Evolutionary conservation across 1,140 invertebrate species (phyloP), one percentile per base, ranked within the genome.

Genomic region (Metopolophium dirhodum): DNA sequence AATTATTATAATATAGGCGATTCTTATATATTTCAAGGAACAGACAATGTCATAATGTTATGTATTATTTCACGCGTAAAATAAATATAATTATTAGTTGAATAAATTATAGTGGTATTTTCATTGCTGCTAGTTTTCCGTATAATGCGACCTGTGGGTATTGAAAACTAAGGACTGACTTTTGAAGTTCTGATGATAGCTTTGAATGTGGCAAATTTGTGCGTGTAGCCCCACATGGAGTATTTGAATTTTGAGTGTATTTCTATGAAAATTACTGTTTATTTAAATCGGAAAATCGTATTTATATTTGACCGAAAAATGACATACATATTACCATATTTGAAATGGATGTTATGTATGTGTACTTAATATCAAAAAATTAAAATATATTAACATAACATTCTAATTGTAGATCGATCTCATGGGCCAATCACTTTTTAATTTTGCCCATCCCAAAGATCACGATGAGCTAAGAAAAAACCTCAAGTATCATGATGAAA

Each of bases 341-440:
- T 35, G n/a, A 77, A 0, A 14, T 30, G 41, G 0, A 41, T 54
- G 3, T 26, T 26, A 68, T n/a, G 14, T 77, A 14, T 77, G 30
- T n/a, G 7, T 77, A 7, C n/a, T 30, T 20, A 23, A 0, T 54
- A 54, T 22, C 20, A 23, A 18, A 23, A 77, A 77, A 77, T 14
- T 11, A 68, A 68, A 68, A 30, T 47, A 41, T 14, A 7, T 35
- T 83, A 41, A 20, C 30, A 91, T 22, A 35, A 85, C 7, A 35
- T 95, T 94, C 94, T 95, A n/a, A 90, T 95, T 96, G 54, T 95
- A 98, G 97, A 96, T 97, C 94, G 98, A 99, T 94, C 95, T 99
- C 86, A 96, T 98, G 95, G 98, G 98, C 0, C 97, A 98, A 94
- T 97, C 97, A 91, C 95, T 99, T 89, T 97, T 97, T 94, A 97